Base-by-base conservation (phyloP, 2,797 vertebrate species). In the Mycteria americana region DNA sequence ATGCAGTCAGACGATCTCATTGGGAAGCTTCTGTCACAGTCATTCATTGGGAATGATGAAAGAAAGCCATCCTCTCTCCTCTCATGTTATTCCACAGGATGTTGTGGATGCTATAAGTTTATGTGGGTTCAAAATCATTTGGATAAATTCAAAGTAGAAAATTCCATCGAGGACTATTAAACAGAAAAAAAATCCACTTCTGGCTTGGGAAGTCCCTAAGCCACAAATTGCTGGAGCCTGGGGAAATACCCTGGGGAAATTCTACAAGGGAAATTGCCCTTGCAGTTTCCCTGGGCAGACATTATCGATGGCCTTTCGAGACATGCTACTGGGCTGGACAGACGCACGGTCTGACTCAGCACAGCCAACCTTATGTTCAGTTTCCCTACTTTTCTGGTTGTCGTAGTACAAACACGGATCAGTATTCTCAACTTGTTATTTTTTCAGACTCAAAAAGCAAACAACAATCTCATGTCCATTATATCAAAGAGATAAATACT, bases 401-500 rank as follows among this genome's bases (percentile, higher is more conserved):
- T 21, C 6, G 1, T 69, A 90, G 94, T 60, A 89, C 15, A 91
- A 86, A 85, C 45, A 78, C 5, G 5, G 76, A 93, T 68, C 33
- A 50, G 69, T 79, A 74, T 78, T 83, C 56, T 87, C 77, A 78
- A 64, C 21, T 75, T 82, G 28, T 50, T 54, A 27, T 48, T 68
- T 92, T 93, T 83, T 79, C 84, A 74, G 72, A 92, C 63, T 90
- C 89, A 70, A 93, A 96, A 93, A 86, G 24, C 51, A 85, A 94
- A 89, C 15, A 76, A 67, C 60, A 90, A 77, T 90, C 57, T 78
- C 2, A 3, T 75, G 68, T 83, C 75, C 92, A 39, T 83, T 92
- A 50, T 2, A n/a, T 84, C 9, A 56, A 64, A 83, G 73, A 96
- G 96, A 94, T 96, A 97, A 96, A 96, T 95, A 96, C 48, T 93